phyloP scores from a whole-genome alignment of 2,888 invertebrate genomes.

The Agonopterix arenella region DNA sequence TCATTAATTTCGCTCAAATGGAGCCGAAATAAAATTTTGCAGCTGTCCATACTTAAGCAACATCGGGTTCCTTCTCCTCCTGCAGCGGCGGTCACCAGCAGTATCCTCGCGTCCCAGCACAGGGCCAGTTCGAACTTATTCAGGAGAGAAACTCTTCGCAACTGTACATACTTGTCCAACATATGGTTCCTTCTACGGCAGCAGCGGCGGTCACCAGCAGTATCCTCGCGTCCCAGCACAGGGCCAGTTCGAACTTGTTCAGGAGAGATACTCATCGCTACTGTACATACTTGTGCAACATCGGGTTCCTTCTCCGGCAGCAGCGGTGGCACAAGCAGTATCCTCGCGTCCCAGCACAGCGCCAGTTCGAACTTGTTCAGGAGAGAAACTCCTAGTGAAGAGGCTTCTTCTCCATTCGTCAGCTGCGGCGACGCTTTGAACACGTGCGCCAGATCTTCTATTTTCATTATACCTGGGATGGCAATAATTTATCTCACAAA shows the following conservation, averaged over 20 bases:
- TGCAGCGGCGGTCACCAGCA: slow-evolving; percentile 94
- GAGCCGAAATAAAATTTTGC: neutral
- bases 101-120: slow-evolving; percentile 94
- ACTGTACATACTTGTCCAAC: slow-evolving; percentile 44
- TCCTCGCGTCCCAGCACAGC: slow-evolving; percentile 95
- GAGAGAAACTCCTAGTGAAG: slow-evolving; percentile 91
- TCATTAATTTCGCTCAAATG: too few relatives aligned
- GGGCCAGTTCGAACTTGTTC: slow-evolving; percentile 97
- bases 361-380: slow-evolving; percentile 98
- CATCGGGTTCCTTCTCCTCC: slow-evolving; percentile 76
- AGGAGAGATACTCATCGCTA: slow-evolving; percentile 93
- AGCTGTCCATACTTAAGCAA: slow-evolving; percentile 59
- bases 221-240: slow-evolving; percentile 96
- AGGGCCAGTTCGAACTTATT: slow-evolving; percentile 98
- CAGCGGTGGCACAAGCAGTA: slow-evolving; percentile 93
- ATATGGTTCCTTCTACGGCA: slow-evolving; percentile 80
- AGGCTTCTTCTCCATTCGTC: slow-evolving; percentile 74
- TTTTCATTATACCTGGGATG: slow-evolving; percentile 87
- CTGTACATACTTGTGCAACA: slow-evolving; percentile 31
- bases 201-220: slow-evolving; percentile 94
- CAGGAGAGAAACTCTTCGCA: slow-evolving; percentile 92
- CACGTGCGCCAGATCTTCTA: slow-evolving; percentile 93
- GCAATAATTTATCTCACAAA: neutral
- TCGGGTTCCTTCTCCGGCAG: slow-evolving; percentile 80
- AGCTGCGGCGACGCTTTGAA: slow-evolving; percentile 92